Percentiles rank a stretch among this genome's conserved stretches.
phyloP scores from a whole-genome alignment of 2,888 invertebrate species.

The Lingula anatina region DNA sequence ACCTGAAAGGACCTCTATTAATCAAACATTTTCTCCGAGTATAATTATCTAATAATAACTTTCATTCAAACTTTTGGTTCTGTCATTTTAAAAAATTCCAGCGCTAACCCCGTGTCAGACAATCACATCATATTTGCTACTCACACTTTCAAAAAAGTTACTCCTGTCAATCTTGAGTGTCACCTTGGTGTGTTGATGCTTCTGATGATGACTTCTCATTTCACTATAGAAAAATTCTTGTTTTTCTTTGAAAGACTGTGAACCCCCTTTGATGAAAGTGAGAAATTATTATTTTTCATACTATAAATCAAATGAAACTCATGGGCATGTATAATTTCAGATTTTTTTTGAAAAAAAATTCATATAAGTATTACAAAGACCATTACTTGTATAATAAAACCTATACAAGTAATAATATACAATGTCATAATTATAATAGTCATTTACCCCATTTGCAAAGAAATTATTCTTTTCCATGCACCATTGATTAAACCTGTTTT shows the following conservation, averaged over 20 bases:
- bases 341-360: too few relatives aligned
- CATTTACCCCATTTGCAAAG: neutral
- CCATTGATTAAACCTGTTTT: too few relatives aligned
- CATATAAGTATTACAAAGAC: too few relatives aligned
- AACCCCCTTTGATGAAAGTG: slow-evolving; percentile 62
- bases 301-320: too few relatives aligned
- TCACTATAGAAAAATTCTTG: slow-evolving; percentile 74
- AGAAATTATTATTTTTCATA: neutral
- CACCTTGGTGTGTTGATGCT: slow-evolving; percentile 80
- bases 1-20: too few relatives aligned
- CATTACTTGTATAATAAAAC: too few relatives aligned
- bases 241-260: slow-evolving; percentile 79
- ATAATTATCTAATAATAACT: too few relatives aligned
- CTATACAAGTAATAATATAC: neutral
- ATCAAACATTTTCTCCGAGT: too few relatives aligned
- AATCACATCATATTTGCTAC: slow-evolving; percentile 17
- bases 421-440: neutral
- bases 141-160: slow-evolving; percentile 72
- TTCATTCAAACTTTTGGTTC: too few relatives aligned
- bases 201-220: slow-evolving; percentile 78
- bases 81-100: too few relatives aligned
- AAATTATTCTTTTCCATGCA: too few relatives aligned
- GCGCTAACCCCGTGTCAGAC: neutral
- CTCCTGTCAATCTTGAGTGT: slow-evolving; percentile 76
- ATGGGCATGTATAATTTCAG: slow-evolving; percentile 13